Percentiles rank a stretch among this genome's conserved stretches.
Evolutionary conservation across 1,140 invertebrate species (phyloP).

Genomic region (Eciton burchellii): DNA sequence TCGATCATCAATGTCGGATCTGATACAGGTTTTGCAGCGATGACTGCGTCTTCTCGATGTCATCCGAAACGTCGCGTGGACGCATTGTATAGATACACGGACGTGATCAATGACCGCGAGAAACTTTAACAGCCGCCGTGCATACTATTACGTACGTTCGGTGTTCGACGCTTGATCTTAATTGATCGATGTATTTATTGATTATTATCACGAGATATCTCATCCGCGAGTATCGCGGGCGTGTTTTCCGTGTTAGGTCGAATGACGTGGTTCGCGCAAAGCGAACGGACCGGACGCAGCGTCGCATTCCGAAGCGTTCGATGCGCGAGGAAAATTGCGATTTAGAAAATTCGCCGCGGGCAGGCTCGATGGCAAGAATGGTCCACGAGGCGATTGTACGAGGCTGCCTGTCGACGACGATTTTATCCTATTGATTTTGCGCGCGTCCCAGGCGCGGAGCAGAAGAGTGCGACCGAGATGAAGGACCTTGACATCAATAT

Average conservation of each 20-base stretch:
- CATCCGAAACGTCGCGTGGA: conserved; percentile 20
- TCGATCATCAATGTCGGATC: conserved; percentile 6
- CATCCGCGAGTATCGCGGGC: too few species aligned
- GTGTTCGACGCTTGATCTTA: too few species aligned
- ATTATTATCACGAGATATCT: too few species aligned
- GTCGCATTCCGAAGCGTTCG: background rate
- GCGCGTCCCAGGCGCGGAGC: conserved; percentile 57
- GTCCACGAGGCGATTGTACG: conserved; percentile 13
- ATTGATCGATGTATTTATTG: too few species aligned
- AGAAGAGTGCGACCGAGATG: conserved; percentile 72
- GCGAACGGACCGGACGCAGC: background rate
- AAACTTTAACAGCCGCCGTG: conserved; percentile 8
- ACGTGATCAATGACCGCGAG: conserved; percentile 19
- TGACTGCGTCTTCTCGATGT: background rate
- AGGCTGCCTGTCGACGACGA: conserved; percentile 65
- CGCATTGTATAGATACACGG: background rate
- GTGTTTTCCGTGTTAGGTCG: background rate
- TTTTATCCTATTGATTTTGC: conserved; percentile 78
- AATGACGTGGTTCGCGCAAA: background rate
- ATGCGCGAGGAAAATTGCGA: background rate
- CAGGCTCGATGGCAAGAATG: conserved; percentile 7
- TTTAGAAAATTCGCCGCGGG: conserved; percentile 23
- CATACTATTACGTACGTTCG: too few species aligned
- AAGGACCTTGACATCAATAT: conserved; percentile 79
- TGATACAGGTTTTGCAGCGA: background rate